Conservation (phyloP, 2,797 vertebrate genomes). For the Danio albolineatus region DNA sequence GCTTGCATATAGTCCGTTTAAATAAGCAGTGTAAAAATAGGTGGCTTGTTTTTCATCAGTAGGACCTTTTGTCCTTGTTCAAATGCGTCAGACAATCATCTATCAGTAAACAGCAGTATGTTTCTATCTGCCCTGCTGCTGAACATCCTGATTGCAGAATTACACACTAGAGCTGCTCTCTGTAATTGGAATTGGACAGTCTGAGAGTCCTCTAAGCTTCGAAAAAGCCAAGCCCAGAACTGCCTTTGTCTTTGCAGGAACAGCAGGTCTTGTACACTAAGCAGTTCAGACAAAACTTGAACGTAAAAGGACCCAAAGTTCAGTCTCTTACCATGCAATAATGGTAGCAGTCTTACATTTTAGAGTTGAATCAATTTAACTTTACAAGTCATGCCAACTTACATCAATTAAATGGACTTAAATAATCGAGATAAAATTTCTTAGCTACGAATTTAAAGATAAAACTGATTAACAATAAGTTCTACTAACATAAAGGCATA, state of each 20-base stretch:
- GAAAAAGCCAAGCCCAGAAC: slow-evolving; percentile 3
- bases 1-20: not conserved
- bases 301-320: slow-evolving; percentile 8
- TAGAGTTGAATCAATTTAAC: too few relatives aligned
- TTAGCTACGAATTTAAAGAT: too few relatives aligned
- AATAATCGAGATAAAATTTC: too few relatives aligned
- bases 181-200: slow-evolving; percentile 27
- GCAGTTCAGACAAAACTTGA: slow-evolving; percentile 34
- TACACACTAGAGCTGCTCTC: slow-evolving; percentile 13
- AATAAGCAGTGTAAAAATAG: slow-evolving; percentile 3
- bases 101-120: slow-evolving; percentile 25
- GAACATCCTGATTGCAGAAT: slow-evolving; percentile 19
- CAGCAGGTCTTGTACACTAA: not conserved
- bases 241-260: not conserved
- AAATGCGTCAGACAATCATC: slow-evolving; percentile 50
- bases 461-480: too few relatives aligned
- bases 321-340: not conserved
- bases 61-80: slow-evolving; percentile 36
- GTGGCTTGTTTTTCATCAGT: not conserved
- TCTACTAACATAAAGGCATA: too few relatives aligned
- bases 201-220: slow-evolving; percentile 30
- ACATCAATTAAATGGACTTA: too few relatives aligned
- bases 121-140: slow-evolving; percentile 18
- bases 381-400: too few relatives aligned
- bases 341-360: too few relatives aligned